Conservation (phyloP, 2,888 invertebrate species). For the Drosophila kambysellisi region DNA sequence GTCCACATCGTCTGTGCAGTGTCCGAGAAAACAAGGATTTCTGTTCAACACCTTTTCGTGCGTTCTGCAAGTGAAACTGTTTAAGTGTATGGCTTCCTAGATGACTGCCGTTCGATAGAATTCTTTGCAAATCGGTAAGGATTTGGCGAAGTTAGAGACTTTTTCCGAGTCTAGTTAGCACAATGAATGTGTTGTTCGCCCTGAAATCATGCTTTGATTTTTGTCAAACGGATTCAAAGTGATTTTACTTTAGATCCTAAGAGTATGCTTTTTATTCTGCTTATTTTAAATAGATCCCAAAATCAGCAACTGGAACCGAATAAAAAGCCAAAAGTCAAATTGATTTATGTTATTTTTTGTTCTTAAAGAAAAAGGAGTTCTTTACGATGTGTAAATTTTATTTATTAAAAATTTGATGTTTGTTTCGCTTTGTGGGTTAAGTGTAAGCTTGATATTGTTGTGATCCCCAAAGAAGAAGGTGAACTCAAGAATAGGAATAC, state of each 20-base stretch:
- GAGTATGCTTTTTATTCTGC: not conserved
- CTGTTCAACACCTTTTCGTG: not conserved
- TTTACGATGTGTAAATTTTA: slow-evolving; percentile 65
- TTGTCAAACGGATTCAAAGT: not conserved
- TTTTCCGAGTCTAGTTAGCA: not conserved
- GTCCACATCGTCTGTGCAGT: not conserved
- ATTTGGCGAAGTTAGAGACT: not conserved
- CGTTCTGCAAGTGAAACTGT: not conserved
- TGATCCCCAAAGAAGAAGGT: slow-evolving; percentile 40
- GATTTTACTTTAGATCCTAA: not conserved
- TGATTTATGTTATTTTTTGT: no score
- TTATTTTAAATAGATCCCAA: no score
- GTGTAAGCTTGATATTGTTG: slow-evolving; percentile 14
- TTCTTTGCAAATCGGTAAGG: not conserved
- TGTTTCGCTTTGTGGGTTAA: slow-evolving; percentile 51
- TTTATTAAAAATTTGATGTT: slow-evolving; percentile 62
- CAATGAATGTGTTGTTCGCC: not conserved
- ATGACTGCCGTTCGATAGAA: not conserved
- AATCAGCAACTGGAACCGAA: no score
- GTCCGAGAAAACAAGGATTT: not conserved
- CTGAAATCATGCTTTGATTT: not conserved
- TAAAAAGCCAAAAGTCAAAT: not conserved
- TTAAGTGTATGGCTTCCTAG: not conserved
- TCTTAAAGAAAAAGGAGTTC: not conserved
- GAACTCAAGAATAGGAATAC: slow-evolving; percentile 28